Evolutionary conservation across 2,797 vertebrate genomes (phyloP).

Genomic region (Gambelia wislizenii): DNA sequence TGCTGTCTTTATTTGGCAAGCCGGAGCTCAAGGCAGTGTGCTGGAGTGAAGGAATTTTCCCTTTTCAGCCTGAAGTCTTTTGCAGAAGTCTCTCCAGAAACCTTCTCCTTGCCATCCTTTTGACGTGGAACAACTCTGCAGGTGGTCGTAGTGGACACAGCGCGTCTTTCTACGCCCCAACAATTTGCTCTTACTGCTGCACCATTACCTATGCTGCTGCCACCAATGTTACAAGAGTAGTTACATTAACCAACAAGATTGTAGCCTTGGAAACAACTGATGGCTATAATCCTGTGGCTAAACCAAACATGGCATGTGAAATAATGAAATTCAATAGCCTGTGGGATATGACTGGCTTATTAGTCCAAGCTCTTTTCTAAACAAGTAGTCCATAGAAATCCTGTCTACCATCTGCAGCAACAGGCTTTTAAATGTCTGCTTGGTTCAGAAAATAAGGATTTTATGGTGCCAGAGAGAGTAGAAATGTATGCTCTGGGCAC

Average conservation of each 20-base stretch:
- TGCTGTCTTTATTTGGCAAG: too few species aligned
- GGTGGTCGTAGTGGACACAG: too few species aligned
- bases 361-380: constrained; percentile 51
- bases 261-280: not conserved
- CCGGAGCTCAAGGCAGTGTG: too few species aligned
- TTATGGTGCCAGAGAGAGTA: constrained; percentile 50
- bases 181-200: too few species aligned
- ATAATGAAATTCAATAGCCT: constrained; percentile 40
- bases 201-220: too few species aligned
- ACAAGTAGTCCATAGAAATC: not conserved
- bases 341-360: constrained; percentile 44
- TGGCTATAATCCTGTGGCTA: not conserved
- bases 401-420: constrained; percentile 22
- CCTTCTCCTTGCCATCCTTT: too few species aligned
- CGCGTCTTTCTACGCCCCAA: too few species aligned
- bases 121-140: too few species aligned
- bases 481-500: constrained; percentile 26
- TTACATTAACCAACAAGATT: not conserved
- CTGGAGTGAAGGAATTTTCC: too few species aligned
- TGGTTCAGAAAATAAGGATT: constrained; percentile 29
- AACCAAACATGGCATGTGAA: constrained; percentile 51
- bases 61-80: too few species aligned
- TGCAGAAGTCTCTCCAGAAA: too few species aligned
- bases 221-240: too few species aligned
- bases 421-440: constrained; percentile 26